Evolutionary conservation across 2,797 vertebrate genomes (phyloP).

Genomic region (Mus minutoides): DNA sequence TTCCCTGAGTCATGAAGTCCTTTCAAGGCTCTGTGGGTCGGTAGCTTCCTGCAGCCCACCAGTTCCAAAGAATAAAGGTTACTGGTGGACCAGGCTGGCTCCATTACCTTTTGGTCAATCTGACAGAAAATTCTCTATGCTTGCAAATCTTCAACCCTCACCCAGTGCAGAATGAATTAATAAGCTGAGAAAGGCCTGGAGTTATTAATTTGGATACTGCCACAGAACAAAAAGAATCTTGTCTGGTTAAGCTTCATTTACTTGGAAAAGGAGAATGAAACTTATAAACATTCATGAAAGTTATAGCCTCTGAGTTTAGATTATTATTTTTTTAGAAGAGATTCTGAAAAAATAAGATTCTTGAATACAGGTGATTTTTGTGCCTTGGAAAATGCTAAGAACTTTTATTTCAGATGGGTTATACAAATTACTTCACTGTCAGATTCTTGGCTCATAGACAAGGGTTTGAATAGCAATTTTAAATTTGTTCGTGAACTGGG

Average conservation of each 20-base stretch:
- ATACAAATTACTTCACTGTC: conserved; percentile 45
- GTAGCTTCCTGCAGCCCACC: not conserved
- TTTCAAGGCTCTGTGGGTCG: not conserved
- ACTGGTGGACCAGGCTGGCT: not conserved
- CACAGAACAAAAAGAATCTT: not conserved
- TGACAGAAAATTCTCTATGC: not conserved
- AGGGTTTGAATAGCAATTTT: conserved; percentile 19
- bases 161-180: not conserved
- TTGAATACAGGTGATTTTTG: conserved; percentile 3
- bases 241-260: not conserved
- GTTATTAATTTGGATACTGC: conserved; percentile 15
- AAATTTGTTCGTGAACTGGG: not conserved
- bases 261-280: conserved; percentile 35
- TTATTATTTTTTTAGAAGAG: conserved; percentile 35
- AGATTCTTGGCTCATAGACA: conserved; percentile 34
- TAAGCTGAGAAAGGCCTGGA: conserved; percentile 19
- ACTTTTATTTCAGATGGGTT: conserved; percentile 25
- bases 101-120: not conserved
- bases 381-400: conserved; percentile 55
- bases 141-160: not conserved
- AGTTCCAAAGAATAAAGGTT: not conserved
- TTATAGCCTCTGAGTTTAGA: conserved; percentile 28
- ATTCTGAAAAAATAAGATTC: conserved; percentile 51
- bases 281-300: conserved; percentile 39
- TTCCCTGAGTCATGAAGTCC: too few species aligned